Percentiles rank a stretch among this genome's conserved stretches.
Conservation (phyloP, 2,797 vertebrate species). For the Fundulus diaphanus region DNA sequence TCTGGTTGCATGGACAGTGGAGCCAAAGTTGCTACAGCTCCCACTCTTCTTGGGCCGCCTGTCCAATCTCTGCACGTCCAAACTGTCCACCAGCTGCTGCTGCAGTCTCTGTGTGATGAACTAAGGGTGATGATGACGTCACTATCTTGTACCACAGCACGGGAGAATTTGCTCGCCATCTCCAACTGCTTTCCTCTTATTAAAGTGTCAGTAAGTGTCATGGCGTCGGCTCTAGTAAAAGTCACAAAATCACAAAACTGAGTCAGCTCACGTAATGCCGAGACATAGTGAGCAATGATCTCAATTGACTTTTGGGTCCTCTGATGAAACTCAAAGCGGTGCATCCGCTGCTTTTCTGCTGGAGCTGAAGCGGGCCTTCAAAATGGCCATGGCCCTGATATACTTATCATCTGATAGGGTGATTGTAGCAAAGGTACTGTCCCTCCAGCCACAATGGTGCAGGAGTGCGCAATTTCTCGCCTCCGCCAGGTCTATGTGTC, state of each 20-base stretch:
- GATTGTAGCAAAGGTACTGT: not conserved
- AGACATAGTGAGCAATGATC: not conserved
- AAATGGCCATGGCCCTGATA: not conserved
- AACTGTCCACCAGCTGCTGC: too few species aligned
- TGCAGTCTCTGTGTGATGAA: not conserved
- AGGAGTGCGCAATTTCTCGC: not conserved
- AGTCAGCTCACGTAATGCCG: not conserved
- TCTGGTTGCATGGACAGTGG: not conserved
- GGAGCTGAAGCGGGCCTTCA: not conserved
- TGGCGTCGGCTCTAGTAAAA: slow-evolving; percentile 1
- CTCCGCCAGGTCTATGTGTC: not conserved
- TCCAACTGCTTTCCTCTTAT: slow-evolving; percentile 5
- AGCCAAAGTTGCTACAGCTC: not conserved
- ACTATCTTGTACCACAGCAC: too few species aligned
- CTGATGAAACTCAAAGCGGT: slow-evolving; percentile 1
- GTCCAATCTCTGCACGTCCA: not conserved
- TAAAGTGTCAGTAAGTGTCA: not conserved
- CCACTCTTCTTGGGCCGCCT: not conserved
- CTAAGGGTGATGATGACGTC: not conserved
- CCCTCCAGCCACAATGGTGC: slow-evolving; percentile 2
- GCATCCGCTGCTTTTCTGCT: not conserved
- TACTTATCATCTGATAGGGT: not conserved
- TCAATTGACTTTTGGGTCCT: not conserved
- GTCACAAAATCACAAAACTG: not conserved
- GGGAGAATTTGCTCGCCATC: not conserved